Percentiles rank a stretch among this genome's conserved stretches.
Evolutionary conservation across 2,113 vertebrate genomes (phyloP).

Genomic region (Capricornis sumatraensis): DNA sequence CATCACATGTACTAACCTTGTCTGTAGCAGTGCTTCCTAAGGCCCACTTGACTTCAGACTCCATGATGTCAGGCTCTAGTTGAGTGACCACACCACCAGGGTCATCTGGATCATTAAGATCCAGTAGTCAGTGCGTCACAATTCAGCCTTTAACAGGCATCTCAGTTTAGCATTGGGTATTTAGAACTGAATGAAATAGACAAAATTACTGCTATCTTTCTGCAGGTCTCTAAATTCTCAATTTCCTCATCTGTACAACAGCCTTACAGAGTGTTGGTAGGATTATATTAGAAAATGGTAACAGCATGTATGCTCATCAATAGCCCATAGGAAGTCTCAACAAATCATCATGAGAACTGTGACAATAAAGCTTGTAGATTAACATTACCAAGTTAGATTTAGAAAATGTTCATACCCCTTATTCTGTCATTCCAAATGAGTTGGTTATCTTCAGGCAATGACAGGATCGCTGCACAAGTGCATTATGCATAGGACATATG

Average conservation of each 20-base stretch:
- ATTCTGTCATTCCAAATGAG: background rate
- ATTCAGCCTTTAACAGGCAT: background rate
- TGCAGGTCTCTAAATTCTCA: background rate
- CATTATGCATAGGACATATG: background rate
- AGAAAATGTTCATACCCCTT: background rate
- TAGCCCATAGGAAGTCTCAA: background rate
- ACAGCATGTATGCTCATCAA: background rate
- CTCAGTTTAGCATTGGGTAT: background rate
- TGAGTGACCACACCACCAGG: background rate
- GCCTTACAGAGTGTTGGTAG: background rate
- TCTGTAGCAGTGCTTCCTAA: background rate
- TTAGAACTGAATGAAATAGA: background rate
- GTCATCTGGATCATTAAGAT: background rate
- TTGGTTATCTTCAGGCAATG: background rate
- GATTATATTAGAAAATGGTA: background rate
- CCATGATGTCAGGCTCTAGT: background rate
- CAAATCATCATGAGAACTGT: background rate
- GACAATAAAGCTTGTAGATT: background rate
- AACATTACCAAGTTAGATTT: background rate
- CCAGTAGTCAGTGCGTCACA: background rate
- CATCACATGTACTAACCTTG: background rate
- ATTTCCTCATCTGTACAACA: background rate
- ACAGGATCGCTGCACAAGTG: background rate
- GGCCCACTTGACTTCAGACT: background rate
- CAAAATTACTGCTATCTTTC: background rate